Conservation (phyloP, 2,888 invertebrate species). For the Morpho achilles region DNA sequence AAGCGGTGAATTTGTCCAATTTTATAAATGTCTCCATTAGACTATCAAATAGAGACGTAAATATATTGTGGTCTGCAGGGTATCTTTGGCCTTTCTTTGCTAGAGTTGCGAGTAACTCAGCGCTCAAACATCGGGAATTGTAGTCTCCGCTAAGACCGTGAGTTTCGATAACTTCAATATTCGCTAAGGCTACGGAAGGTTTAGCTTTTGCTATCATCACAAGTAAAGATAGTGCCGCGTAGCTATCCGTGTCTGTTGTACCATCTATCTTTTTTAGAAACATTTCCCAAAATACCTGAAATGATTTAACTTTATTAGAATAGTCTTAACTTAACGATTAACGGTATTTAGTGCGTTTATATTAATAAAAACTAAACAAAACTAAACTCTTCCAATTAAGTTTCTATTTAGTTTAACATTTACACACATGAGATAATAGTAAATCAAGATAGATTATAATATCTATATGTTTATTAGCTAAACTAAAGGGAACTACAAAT, state of each 20-base stretch:
- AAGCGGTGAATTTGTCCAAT: constrained; percentile 66
- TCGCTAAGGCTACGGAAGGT: constrained; percentile 80
- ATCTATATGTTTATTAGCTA: no score
- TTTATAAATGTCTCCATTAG: constrained; percentile 69
- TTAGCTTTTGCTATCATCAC: constrained; percentile 84
- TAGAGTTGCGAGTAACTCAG: constrained; percentile 55
- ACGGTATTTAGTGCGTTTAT: no score
- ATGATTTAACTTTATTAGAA: neutral
- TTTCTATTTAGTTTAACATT: no score
- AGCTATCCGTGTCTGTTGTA: constrained; percentile 84
- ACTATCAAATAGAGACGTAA: constrained; percentile 54
- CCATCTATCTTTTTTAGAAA: constrained; percentile 86
- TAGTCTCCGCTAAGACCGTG: constrained; percentile 83
- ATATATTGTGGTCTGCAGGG: constrained; percentile 56
- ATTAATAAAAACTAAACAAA: no score
- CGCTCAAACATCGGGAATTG: constrained; percentile 53
- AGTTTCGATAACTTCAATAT: constrained; percentile 85
- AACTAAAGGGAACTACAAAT: no score
- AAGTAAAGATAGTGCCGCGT: constrained; percentile 86
- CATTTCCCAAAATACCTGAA: constrained; percentile 90
- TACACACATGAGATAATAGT: no score
- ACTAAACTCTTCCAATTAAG: no score
- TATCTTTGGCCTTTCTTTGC: constrained; percentile 60
- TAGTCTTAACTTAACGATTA: no score
- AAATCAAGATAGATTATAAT: no score